Evolutionary conservation across 2,888 invertebrate genomes (phyloP).

Genomic region (Melinopterus prodromus): DNA sequence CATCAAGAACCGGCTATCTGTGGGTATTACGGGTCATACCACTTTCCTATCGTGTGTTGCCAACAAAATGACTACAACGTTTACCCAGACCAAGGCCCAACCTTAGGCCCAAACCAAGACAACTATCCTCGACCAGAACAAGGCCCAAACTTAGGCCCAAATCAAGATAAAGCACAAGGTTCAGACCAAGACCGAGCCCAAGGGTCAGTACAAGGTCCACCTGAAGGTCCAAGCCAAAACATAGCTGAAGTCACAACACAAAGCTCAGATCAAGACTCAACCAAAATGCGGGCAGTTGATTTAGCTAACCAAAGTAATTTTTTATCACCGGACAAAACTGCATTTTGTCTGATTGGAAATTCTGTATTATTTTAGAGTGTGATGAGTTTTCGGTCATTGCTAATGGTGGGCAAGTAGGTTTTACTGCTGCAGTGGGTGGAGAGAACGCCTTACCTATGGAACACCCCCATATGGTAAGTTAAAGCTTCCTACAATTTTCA

Average conservation of each 20-base stretch:
- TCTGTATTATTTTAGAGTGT: conserved; percentile 8
- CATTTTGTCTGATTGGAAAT: background rate
- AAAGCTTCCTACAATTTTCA: background rate
- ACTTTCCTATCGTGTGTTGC: background rate
- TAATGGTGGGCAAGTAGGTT: background rate
- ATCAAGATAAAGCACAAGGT: no score
- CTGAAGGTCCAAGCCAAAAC: no score
- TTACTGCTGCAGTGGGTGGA: conserved; percentile 39
- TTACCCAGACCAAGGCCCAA: no score
- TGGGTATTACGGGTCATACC: background rate
- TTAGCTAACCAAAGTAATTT: background rate
- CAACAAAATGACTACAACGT: background rate
- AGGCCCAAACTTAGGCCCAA: no score
- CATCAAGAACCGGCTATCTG: background rate
- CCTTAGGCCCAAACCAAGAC: no score
- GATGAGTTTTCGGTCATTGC: background rate
- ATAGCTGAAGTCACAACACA: no score
- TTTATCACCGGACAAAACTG: background rate
- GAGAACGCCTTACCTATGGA: conserved; percentile 39
- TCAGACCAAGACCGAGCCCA: no score
- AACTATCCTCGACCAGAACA: no score
- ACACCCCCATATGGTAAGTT: conserved; percentile 47
- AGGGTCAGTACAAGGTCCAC: no score
- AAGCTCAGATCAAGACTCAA: background rate
- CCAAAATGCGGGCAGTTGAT: background rate